Conservation (phyloP, 2,888 invertebrate species). For the Calameuta idolon region DNA sequence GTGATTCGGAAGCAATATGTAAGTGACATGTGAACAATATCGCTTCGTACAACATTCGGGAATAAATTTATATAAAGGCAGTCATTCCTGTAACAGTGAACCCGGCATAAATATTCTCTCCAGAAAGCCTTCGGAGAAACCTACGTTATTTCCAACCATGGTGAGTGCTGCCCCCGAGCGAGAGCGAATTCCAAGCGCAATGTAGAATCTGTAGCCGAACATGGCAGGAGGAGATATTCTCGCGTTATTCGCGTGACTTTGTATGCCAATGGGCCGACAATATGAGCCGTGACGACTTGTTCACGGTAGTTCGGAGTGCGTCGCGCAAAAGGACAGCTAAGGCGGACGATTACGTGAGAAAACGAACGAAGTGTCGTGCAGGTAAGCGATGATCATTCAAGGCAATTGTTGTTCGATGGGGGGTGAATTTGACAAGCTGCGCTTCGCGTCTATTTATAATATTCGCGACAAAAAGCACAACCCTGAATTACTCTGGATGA, state of each 20-base stretch:
- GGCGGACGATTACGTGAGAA: background rate
- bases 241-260: constrained; percentile 44
- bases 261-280: constrained; percentile 39
- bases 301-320: constrained; percentile 30
- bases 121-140: background rate
- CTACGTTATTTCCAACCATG: background rate
- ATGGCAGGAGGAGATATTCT: constrained; percentile 48
- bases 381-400: background rate
- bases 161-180: constrained; percentile 16
- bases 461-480: constrained; percentile 13
- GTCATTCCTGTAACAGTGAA: background rate
- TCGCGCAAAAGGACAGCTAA: constrained; percentile 25
- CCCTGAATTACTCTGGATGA: constrained; percentile 1
- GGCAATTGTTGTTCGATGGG: constrained; percentile 14
- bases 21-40: background rate
- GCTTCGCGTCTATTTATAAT: constrained; percentile 25
- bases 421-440: constrained; percentile 32
- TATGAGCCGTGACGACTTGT: constrained; percentile 43
- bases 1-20: background rate
- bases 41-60: background rate
- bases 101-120: background rate
- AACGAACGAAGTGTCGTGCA: background rate
- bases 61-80: background rate
- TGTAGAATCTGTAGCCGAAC: constrained; percentile 35
- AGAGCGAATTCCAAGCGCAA: constrained; percentile 9